Base-by-base conservation (phyloP, 92 coral and sea anemone species). In the Nematostella vectensis region DNA sequence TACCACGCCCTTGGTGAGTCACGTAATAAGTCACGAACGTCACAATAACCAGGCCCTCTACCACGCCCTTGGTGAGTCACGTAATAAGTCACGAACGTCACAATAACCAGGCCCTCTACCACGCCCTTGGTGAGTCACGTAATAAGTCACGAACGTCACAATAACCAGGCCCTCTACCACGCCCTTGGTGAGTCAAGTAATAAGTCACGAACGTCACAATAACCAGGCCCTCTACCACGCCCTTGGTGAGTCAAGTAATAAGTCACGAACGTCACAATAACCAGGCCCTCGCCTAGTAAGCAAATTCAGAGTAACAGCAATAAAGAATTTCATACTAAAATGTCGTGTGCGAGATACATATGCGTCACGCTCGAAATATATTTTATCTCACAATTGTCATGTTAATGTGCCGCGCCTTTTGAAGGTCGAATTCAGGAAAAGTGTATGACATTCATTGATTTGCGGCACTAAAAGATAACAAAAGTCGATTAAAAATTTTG, bases 181-280 rank as follows among this genome's bases (percentile, higher is more conserved):
- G 94, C 96, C 29, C 49, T 88, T 31, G 96, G 96, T 88, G 70
- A 58, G 47, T 25, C 13, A 13, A 9, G 12, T n/a, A n/a, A n/a
- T 17, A 10, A 29, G 21, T 58, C 44, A 18, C 16, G 2, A 15
- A 19, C 2, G 23, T 3, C 8, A n/a, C n/a, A n/a, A n/a, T n/a
- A n/a, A n/a, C n/a, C 94, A 88, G 65, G 44, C 74, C 9, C 76
- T 88, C 26, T 88, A 85, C 66, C 75, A 59, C 29, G 94, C 96
- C 29, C 49, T 88, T 31, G 96, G 96, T 88, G 70, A 58, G 47
- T 25, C 13, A 13, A 9, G 12, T n/a, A n/a, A n/a, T 17, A 10
- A 29, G 21, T 58, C 44, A 18, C 16, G 2, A 15, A 19, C 2
- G 23, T 3, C 8, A n/a, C n/a, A n/a, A n/a, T n/a, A n/a, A n/a